Conservation (phyloP, 2,113 vertebrate genomes). For the Zosterops lateralis region DNA sequence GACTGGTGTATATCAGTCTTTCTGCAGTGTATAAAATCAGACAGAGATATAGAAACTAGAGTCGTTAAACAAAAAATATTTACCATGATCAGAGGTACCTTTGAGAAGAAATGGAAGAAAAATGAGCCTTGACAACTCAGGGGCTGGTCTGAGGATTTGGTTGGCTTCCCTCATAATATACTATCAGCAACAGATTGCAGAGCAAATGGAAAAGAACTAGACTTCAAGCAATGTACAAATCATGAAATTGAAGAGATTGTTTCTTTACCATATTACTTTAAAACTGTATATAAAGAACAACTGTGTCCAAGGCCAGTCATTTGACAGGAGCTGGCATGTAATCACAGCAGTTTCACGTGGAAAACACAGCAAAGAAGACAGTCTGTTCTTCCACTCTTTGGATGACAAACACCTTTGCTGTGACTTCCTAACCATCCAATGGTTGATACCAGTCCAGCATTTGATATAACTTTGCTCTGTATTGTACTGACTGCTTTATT, state of each 20-base stretch:
- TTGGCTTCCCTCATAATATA: constrained; percentile 16
- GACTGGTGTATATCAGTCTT: neutral
- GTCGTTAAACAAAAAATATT: constrained; percentile 7
- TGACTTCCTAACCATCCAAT: neutral
- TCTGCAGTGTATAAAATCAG: neutral
- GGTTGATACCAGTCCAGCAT: neutral
- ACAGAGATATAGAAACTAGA: neutral
- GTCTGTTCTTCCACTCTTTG: neutral
- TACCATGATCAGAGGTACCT: neutral
- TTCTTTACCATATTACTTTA: neutral
- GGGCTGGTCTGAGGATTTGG: neutral
- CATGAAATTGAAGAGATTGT: neutral
- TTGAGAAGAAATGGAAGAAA: neutral
- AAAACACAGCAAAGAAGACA: neutral
- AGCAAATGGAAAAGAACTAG: constrained; percentile 60
- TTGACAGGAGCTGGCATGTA: constrained; percentile 21
- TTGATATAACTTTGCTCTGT: neutral
- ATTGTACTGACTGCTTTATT: neutral
- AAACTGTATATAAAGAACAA: neutral
- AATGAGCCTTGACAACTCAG: neutral
- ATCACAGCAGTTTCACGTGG: neutral
- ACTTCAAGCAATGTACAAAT: constrained; percentile 43
- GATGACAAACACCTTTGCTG: neutral
- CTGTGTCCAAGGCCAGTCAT: constrained; percentile 10
- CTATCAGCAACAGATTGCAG: constrained; percentile 47